A percentile compares a stretch with the other conserved stretches of the same genome.
These are phyloP conservation scores for Parotocinclus haroldoi DNA, from an alignment of 2,797 vertebrate genomes.

Conservation along the genomic window DNA sequence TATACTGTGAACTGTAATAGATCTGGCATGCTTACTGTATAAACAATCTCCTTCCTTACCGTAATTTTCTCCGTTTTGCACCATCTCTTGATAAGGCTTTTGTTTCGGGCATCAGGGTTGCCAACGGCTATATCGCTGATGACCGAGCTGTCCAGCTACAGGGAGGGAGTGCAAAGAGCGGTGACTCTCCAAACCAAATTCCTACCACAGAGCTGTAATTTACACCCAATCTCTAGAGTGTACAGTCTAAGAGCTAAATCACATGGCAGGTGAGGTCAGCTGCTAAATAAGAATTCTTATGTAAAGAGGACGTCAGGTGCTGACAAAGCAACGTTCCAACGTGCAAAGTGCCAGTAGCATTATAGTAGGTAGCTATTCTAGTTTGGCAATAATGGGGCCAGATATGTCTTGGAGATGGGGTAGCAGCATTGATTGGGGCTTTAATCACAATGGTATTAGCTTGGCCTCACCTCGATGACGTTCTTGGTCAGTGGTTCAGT, in stretches of 20 bases:
- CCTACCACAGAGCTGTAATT: neutral
- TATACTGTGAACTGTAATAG: too few relatives aligned
- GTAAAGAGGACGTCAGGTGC: too few relatives aligned
- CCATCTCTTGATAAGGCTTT: slow-evolving; percentile 85
- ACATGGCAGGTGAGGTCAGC: slow-evolving; percentile 1
- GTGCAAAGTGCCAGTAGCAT: too few relatives aligned
- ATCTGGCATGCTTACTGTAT: too few relatives aligned
- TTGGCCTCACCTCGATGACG: slow-evolving; percentile 82
- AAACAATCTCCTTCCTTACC: slow-evolving; percentile 72
- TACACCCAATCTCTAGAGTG: neutral
- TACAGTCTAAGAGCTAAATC: neutral
- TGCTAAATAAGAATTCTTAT: slow-evolving; percentile 1
- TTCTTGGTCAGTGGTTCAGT: slow-evolving; percentile 89
- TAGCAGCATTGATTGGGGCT: too few relatives aligned
- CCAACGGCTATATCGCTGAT: slow-evolving; percentile 82
- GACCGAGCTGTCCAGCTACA: slow-evolving; percentile 86
- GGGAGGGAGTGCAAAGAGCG: slow-evolving; percentile 7
- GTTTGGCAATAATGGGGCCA: too few relatives aligned
- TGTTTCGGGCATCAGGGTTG: slow-evolving; percentile 75
- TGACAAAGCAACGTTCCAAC: too few relatives aligned
- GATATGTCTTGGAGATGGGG: too few relatives aligned
- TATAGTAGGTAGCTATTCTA: too few relatives aligned
- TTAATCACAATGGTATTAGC: neutral
- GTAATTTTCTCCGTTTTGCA: slow-evolving; percentile 72
- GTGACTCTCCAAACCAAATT: neutral